These are phyloP conservation scores for Amphimallon solstitiale DNA, from an alignment of 2,888 invertebrate genomes.

Conservation along the genomic window DNA sequence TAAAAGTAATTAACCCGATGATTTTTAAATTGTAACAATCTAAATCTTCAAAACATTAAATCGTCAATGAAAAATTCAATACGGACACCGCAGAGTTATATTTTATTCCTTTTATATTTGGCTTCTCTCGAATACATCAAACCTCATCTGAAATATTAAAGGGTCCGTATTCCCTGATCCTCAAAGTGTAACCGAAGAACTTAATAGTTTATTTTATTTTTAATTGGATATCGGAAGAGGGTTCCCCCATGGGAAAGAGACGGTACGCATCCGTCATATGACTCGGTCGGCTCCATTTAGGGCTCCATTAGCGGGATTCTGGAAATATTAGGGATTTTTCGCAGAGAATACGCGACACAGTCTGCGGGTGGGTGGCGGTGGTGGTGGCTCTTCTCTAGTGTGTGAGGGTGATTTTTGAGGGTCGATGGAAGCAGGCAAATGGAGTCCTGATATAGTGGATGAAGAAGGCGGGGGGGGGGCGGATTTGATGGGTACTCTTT, in stretches of 20 bases:
- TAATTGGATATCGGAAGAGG: conserved; percentile 57
- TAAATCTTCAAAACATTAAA: no score
- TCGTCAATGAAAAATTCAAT: neutral
- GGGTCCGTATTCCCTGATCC: neutral
- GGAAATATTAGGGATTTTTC: conserved; percentile 57
- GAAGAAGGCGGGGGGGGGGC: conserved; percentile 3
- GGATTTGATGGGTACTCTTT: conserved; percentile 50
- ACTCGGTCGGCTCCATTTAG: conserved; percentile 58
- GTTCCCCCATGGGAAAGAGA: conserved; percentile 41
- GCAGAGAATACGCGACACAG: conserved; percentile 39
- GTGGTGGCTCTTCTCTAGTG: conserved; percentile 36
- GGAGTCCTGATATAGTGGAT: conserved; percentile 13
- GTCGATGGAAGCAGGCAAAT: conserved; percentile 1
- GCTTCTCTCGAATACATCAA: no score
- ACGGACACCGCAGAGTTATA: neutral
- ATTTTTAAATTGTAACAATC: no score
- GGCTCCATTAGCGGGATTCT: conserved; percentile 61
- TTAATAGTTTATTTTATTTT: conserved; percentile 58
- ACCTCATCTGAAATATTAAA: no score
- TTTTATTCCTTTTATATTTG: neutral
- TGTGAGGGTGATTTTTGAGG: no score
- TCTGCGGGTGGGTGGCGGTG: conserved; percentile 35
- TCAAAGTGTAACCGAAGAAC: conserved; percentile 52
- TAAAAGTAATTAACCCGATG: no score
- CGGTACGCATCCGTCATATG: conserved; percentile 55